phyloP scores from a whole-genome alignment of 2,888 invertebrate species.

The Stenotaenia linearis region DNA sequence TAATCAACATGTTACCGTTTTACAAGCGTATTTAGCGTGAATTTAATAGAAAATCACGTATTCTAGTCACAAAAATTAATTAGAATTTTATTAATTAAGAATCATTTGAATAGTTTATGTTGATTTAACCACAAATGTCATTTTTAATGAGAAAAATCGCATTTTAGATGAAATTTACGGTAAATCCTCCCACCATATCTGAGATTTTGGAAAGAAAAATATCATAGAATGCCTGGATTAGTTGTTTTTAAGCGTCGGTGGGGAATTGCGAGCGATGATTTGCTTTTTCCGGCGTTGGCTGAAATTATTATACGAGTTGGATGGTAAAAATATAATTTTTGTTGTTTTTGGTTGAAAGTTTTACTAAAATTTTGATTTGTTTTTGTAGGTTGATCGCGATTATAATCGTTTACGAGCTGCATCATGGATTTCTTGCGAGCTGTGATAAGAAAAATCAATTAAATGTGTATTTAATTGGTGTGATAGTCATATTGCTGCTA shows the following conservation, averaged over 20 bases:
- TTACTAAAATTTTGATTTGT: too few relatives aligned
- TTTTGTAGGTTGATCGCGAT: constrained; percentile 60
- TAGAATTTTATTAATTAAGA: too few relatives aligned
- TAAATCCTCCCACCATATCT: background rate
- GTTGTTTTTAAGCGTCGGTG: constrained; percentile 81
- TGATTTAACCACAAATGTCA: too few relatives aligned
- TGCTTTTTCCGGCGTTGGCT: constrained; percentile 69
- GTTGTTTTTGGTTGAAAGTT: background rate
- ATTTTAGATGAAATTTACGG: too few relatives aligned
- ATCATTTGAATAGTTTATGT: too few relatives aligned
- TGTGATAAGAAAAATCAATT: constrained; percentile 69
- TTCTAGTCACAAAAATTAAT: background rate
- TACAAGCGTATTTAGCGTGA: background rate
- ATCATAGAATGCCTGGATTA: constrained; percentile 71
- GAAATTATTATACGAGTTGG: constrained; percentile 49
- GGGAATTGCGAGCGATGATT: constrained; percentile 86
- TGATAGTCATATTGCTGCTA: constrained; percentile 43
- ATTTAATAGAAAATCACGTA: background rate
- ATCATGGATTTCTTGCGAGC: constrained; percentile 59
- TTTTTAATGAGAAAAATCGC: too few relatives aligned
- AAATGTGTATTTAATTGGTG: constrained; percentile 64
- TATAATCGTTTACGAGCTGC: constrained; percentile 59
- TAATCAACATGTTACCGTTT: background rate
- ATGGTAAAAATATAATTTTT: constrained; percentile 47
- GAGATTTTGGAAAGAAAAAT: background rate